Evolutionary conservation across 2,113 vertebrate species (phyloP), one percentile per base, ranked within the genome.

Genomic region (Oxyura jamaicensis): DNA sequence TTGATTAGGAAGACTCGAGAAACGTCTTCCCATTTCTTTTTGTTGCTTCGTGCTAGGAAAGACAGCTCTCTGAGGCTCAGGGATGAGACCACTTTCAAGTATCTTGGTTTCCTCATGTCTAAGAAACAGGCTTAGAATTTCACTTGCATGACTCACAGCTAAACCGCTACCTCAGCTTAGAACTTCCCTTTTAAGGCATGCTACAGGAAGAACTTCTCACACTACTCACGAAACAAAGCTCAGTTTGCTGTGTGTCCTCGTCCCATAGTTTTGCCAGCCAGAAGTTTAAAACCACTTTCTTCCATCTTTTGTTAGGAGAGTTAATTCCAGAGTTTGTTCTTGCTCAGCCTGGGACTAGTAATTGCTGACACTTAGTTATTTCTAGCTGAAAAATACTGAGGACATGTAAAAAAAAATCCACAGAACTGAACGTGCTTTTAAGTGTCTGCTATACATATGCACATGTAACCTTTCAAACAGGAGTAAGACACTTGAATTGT

Each of bases 141-240:
- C 78, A 82, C 91, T 97, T 0, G 23, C 22, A 66, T 98, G 97
- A 98, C 93, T 98, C 97, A 98, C 76, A 88, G 89, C 90, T 93
- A 90, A 97, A 96, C 86, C 74, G n/a, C 95, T 79, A 93, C 94
- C 85, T 89, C 90, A 35, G 4, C 73, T 75, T 33, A 84, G 72
- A 96, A 91, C 93, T 96, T 97, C 95, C 96, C 95, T 97, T 96
- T 96, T 96, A 95, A 96, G 95, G 95, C 90, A 39, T 95, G 93
- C 93, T 95, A 73, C 89, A 97, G 96, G 93, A 97, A 96, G 90
- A 58, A 19, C 77, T 21, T 79, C 46, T 92, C 68, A 16, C 88
- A 73, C 11, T 42, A 14, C 67, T 82, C 67, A 18, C 82, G 79
- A 52, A 94, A 92, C 84, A 93, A 82, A 89, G 67, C 82, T 14